phyloP scores from a whole-genome alignment of 2,113 vertebrate species.

The Engraulis encrasicolus region DNA sequence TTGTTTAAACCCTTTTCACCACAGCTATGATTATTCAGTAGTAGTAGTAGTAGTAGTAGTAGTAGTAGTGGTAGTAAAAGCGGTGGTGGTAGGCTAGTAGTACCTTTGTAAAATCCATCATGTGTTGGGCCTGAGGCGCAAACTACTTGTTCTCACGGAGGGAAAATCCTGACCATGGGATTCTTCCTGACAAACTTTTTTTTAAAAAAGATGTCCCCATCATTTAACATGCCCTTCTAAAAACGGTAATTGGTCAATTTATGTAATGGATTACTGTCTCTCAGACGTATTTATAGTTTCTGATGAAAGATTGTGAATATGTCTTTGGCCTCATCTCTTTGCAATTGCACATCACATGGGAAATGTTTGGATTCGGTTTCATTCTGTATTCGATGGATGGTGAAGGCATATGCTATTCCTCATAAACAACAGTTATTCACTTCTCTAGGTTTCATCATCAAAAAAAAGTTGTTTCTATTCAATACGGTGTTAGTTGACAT shows the following conservation, averaged over 20 bases:
- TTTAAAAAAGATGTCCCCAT: neutral
- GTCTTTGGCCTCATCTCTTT: conserved; percentile 1
- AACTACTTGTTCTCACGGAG: conserved; percentile 69
- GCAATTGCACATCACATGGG: conserved; percentile 72
- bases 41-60: conserved; percentile 79
- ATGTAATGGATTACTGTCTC: neutral
- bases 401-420: neutral
- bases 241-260: conserved; percentile 31
- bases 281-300: conserved; percentile 4
- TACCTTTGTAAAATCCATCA: conserved; percentile 79
- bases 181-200: conserved; percentile 2
- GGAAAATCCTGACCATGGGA: conserved; percentile 61
- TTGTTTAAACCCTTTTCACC: conserved; percentile 71
- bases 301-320: neutral
- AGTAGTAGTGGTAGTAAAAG: no score
- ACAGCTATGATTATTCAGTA: conserved; percentile 81
- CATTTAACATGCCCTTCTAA: neutral
- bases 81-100: conserved; percentile 80
- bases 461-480: conserved; percentile 52
- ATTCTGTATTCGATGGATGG: neutral
- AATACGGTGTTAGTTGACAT: neutral
- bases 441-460: conserved; percentile 60
- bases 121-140: conserved; percentile 76
- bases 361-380: conserved; percentile 28
- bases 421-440: no score